These are phyloP conservation scores for Ophiothrix spiculata DNA, from an alignment of 35 echinoderm and acorn worm genomes.

Conservation along the genomic window DNA sequence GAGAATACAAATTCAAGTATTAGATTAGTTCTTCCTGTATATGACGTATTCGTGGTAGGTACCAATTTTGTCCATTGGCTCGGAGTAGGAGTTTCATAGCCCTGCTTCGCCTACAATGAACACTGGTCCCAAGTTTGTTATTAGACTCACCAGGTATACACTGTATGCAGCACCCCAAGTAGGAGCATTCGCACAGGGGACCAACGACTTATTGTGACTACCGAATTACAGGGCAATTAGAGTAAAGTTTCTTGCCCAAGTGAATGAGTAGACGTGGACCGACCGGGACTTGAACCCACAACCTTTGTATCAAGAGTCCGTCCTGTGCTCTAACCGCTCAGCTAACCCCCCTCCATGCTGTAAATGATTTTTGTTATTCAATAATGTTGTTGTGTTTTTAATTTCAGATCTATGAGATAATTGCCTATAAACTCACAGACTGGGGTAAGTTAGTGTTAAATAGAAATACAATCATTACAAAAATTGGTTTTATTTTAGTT, in stretches of 20 bases:
- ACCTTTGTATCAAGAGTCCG: too few relatives aligned
- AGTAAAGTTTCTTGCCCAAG: too few relatives aligned
- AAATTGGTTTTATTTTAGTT: background rate
- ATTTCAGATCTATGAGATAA: constrained; percentile 82
- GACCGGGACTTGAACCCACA: too few relatives aligned
- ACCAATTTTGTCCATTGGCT: too few relatives aligned
- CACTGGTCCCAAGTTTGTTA: background rate
- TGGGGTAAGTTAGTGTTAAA: constrained; percentile 99
- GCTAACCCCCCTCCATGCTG: background rate
- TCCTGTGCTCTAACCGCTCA: too few relatives aligned
- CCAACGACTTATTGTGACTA: background rate
- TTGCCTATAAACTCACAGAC: constrained; percentile 78
- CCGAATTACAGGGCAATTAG: background rate
- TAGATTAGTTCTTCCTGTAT: too few relatives aligned
- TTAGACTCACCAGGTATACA: too few relatives aligned
- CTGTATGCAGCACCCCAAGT: too few relatives aligned
- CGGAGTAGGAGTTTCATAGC: background rate
- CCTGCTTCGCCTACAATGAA: background rate
- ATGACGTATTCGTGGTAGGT: too few relatives aligned
- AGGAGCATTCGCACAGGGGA: too few relatives aligned
- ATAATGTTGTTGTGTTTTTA: background rate
- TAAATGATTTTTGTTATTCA: background rate
- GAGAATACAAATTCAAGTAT: background rate
- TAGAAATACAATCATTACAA: too few relatives aligned
- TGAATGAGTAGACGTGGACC: too few relatives aligned